phyloP scores from a whole-genome alignment of 2,797 vertebrate species.

The Danio aesculapii region DNA sequence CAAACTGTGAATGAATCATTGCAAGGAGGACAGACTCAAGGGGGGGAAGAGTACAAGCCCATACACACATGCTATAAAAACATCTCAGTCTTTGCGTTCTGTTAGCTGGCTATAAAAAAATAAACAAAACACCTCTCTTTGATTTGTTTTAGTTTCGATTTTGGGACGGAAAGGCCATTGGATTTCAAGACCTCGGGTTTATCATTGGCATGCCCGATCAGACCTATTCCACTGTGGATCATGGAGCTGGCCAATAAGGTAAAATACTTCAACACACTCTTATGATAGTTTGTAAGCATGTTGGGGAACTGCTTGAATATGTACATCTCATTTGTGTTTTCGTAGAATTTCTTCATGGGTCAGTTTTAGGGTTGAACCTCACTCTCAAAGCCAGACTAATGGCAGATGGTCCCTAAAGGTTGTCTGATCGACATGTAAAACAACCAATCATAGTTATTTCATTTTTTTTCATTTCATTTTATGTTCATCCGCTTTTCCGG shows the following conservation, averaged over 20 bases:
- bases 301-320: not conserved
- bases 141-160: slow-evolving; percentile 44
- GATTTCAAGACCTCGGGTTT: slow-evolving; percentile 23
- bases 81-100: slow-evolving; percentile 62
- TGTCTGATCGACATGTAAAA: too few species aligned
- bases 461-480: too few species aligned
- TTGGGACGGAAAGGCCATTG: slow-evolving; percentile 7
- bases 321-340: not conserved
- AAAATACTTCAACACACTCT: not conserved
- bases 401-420: too few species aligned
- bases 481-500: too few species aligned
- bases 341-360: too few species aligned
- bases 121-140: slow-evolving; percentile 58
- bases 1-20: slow-evolving; percentile 64
- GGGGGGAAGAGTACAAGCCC: slow-evolving; percentile 57
- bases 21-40: slow-evolving; percentile 52
- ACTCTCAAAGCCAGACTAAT: too few species aligned
- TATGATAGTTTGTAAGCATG: not conserved
- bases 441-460: too few species aligned
- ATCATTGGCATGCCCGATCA: slow-evolving; percentile 14
- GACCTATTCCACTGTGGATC: slow-evolving; percentile 14
- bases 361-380: not conserved
- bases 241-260: slow-evolving; percentile 9
- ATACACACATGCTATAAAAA: slow-evolving; percentile 71
- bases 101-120: slow-evolving; percentile 62